Conservation (phyloP, 2,888 invertebrate species). For the Celastrina argiolus region DNA sequence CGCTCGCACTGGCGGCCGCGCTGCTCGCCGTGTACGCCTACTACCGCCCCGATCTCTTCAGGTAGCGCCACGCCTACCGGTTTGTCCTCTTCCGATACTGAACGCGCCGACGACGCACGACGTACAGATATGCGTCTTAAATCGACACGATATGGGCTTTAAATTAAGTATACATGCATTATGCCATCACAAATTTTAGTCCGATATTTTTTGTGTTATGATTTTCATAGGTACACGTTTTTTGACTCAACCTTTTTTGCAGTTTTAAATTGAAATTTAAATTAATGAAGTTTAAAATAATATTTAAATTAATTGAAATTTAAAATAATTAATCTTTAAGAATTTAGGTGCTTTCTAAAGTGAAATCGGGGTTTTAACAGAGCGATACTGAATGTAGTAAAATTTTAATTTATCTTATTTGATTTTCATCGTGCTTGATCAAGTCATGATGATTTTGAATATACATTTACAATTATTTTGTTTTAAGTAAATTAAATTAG, state of each 20-base stretch:
- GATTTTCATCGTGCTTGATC: not conserved
- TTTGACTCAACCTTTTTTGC: no score
- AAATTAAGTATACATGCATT: not conserved
- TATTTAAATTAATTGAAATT: no score
- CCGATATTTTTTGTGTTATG: no score
- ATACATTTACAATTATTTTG: not conserved
- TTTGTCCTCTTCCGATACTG: conserved; percentile 62
- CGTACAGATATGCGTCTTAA: not conserved
- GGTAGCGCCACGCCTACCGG: conserved; percentile 66
- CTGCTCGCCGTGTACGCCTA: conserved; percentile 79
- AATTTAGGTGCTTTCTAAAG: no score
- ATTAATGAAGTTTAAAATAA: no score
- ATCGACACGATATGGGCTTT: not conserved
- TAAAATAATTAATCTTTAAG: no score
- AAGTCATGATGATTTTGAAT: not conserved
- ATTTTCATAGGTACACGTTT: no score
- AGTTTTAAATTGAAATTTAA: no score
- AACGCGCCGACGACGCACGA: conserved; percentile 17
- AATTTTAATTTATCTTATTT: not conserved
- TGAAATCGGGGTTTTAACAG: no score
- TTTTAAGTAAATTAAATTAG: not conserved
- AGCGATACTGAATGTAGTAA: not conserved
- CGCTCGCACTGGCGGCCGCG: conserved; percentile 75
- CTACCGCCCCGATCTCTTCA: conserved; percentile 70
- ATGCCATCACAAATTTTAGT: not conserved